Base-by-base conservation (phyloP, 2,888 invertebrate species). In the Gymnoscelis rufifasciata region DNA sequence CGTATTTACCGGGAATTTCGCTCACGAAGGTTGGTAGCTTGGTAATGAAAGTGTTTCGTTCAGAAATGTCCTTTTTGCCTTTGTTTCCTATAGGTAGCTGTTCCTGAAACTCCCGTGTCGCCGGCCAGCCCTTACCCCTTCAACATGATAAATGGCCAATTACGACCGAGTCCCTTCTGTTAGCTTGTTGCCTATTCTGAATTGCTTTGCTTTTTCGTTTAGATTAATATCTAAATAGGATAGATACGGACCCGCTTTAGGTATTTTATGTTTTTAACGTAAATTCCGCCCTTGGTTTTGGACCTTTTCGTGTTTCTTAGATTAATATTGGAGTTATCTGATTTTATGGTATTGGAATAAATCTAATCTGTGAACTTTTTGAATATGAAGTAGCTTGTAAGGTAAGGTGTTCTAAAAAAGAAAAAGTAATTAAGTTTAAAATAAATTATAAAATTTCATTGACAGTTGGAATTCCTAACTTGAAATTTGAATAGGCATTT, bases 141-240 rank as follows among this genome's bases (percentile, higher is more conserved):
- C 86, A 76, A 83, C 88, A 88, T 89, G 89, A 89, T 89, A 88
- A 88, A 89, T 88, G 89, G 89, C 88, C 89, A 89, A 89, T 89
- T 89, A 89, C 88, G 78, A 74, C 71, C 79, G 40, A 74, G 81
- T 80, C 86, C 86, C 86, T 83, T 81, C 83, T 84, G 86, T 83
- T 87, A 86, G 87, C 87, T 88, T 87, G 87, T 88, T 84, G 87
- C 87, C 88, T 86, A 87, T 87, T 88, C 83, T 84, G 88, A 86
- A 88, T 87, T 84, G 87, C 87, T 83, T 84, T 86, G 87, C 87
- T 88, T 86, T 88, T 88, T 88, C 88, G 87, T 86, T 86, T 82
- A 88, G 88, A 88, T 88, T 88, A 88, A 88, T 88, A 88, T 88
- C 88, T 88, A 88, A 88, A 88, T 88, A 88, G 88, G 88, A 88